Conservation (phyloP, 1,140 invertebrate species). For the Rhynchophorus ferrugineus region DNA sequence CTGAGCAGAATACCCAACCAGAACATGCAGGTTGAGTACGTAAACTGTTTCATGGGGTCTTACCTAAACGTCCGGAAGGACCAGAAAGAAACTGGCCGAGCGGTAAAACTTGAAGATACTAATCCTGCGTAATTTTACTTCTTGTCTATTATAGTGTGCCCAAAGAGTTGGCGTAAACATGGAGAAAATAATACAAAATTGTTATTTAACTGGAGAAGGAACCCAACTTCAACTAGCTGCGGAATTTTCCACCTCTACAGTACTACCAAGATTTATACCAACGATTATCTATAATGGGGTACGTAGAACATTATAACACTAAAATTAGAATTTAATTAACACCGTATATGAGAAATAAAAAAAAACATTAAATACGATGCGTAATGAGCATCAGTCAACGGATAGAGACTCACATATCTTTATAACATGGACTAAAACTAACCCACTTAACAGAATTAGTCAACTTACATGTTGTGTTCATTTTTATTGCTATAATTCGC, state of each 20-base stretch:
- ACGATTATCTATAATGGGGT: constrained; percentile 54
- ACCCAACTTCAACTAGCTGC: constrained; percentile 46
- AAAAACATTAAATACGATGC: too few species aligned
- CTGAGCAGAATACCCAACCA: constrained; percentile 26
- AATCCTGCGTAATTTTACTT: too few species aligned
- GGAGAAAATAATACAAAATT: constrained; percentile 38
- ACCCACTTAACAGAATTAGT: too few species aligned
- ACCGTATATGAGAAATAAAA: constrained; percentile 1
- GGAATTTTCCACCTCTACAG: constrained; percentile 47
- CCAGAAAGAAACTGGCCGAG: constrained; percentile 26
- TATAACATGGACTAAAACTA: too few species aligned
- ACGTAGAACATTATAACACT: constrained; percentile 14
- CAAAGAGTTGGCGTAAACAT: constrained; percentile 35
- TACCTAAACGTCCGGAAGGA: constrained; percentile 20
- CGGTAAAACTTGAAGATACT: constrained; percentile 11
- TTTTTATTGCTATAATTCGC: too few species aligned
- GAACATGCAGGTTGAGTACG: constrained; percentile 31
- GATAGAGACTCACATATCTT: too few species aligned
- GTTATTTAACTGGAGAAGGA: constrained; percentile 43
- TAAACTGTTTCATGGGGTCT: constrained; percentile 34
- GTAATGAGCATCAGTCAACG: too few species aligned
- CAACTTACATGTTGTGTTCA: too few species aligned
- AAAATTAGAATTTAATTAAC: not conserved
- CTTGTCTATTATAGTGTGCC: constrained; percentile 47
- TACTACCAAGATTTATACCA: constrained; percentile 52